Percentiles rank a stretch among this genome's conserved stretches.
phyloP scores from a whole-genome alignment of 2,113 vertebrate genomes.

The Galeopterus variegatus region DNA sequence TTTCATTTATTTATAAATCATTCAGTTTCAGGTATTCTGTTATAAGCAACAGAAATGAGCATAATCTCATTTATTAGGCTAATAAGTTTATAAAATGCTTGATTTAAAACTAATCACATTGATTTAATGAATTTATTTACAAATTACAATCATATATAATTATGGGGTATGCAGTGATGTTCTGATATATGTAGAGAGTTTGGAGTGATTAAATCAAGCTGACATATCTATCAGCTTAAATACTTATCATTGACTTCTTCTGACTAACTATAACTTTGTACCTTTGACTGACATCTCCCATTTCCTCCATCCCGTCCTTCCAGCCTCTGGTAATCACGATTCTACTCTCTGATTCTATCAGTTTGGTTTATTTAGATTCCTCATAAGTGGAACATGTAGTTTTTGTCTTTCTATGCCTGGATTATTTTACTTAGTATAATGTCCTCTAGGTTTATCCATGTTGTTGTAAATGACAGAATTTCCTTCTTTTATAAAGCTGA shows the following conservation, averaged over 20 bases:
- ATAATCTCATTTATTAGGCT: neutral
- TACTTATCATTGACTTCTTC: neutral
- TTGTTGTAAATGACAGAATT: neutral
- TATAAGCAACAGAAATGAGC: too few species aligned
- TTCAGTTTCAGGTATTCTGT: too few species aligned
- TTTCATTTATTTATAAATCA: too few species aligned
- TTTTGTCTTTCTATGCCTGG: neutral
- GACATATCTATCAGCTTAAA: neutral
- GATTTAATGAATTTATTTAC: neutral
- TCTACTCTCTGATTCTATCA: neutral
- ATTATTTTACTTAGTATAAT: neutral
- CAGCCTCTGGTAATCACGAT: neutral
- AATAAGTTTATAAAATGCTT: conserved; percentile 33
- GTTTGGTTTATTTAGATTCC: neutral
- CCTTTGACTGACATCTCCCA: neutral
- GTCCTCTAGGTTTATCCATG: neutral
- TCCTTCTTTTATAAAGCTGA: neutral
- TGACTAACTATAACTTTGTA: neutral
- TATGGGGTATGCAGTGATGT: neutral
- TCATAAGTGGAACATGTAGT: neutral
- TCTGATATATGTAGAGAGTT: neutral
- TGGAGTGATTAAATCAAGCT: neutral
- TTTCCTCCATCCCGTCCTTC: neutral
- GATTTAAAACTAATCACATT: neutral
- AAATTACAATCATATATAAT: neutral